Base-by-base conservation (phyloP, 2,888 invertebrate species). In the Nymphalis c-album region DNA sequence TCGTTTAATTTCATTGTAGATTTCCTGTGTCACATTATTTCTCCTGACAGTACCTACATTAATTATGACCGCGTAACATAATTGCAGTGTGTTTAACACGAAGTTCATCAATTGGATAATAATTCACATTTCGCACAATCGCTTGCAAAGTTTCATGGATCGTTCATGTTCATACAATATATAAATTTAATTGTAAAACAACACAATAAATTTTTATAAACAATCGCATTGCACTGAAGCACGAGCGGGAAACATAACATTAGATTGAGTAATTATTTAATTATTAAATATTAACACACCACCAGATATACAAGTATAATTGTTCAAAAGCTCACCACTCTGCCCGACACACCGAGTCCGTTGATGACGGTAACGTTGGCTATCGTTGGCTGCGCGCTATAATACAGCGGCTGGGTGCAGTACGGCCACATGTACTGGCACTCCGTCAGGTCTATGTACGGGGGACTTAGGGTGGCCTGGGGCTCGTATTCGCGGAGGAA, bases 361-460 rank as follows among this genome's bases (percentile, higher is more conserved):
- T 99, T 99, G 65, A 98, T 93, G 76, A 99, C 96, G 0, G 98
- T 99, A 0, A 98, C 96, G 89, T 99, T 99, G 5, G 97, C 95
- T 74, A 99, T 96, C 26, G 96, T 95, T 0, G 98, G 97, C 90
- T 97, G 95, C 50, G 95, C 96, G 69, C 96, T 96, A 84, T 96
- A 95, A 90, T 98, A 99, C 55, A 99, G 86, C 0, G 98, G 98
- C 87, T 99, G 99, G 0, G 98, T 97, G 85, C 98, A 99, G 80
- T 98, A 99, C 0, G 99, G 99, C 98, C 98, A 99, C 98, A 98
- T 98, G 87, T 98, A 99, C 75, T 97, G 98, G 79, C 97, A 97
- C 82, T 98, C 98, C 0, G 97, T 98, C 73, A 98, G 93, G 85
- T 99, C 99, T 74, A 99, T 94, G 85, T 98, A 98, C 75, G 97